Evolutionary conservation across 2,888 invertebrate species (phyloP).

Genomic region (Atrina japonica): DNA sequence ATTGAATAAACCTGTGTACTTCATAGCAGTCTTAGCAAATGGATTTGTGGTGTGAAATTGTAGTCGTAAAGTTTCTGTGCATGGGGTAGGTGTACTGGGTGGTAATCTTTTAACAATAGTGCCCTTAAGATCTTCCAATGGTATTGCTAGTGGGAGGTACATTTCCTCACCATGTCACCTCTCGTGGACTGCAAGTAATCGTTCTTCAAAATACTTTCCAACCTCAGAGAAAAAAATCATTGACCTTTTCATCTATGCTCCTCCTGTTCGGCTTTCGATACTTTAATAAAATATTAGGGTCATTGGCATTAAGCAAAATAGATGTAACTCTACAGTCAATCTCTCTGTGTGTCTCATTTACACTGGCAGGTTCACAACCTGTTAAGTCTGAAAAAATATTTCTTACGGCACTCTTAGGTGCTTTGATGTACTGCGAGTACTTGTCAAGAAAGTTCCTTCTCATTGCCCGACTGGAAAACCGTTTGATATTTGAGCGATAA

Average conservation of each 20-base stretch:
- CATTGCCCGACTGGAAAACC: conserved; percentile 29
- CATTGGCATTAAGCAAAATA: conserved; percentile 24
- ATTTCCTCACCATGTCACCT: conserved; percentile 33
- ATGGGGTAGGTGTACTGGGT: conserved; percentile 33
- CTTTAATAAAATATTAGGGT: conserved; percentile 25
- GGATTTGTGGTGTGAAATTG: conserved; percentile 39
- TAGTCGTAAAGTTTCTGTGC: conserved; percentile 31
- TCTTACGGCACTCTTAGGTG: conserved; percentile 21
- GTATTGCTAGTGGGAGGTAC: conserved; percentile 39
- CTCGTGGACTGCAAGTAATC: conserved; percentile 33
- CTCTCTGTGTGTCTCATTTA: not conserved
- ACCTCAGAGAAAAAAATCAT: conserved; percentile 27
- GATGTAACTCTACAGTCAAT: conserved; percentile 14
- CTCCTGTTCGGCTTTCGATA: conserved; percentile 22
- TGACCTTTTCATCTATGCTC: conserved; percentile 22
- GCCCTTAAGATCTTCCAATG: conserved; percentile 32
- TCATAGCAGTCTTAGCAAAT: conserved; percentile 32
- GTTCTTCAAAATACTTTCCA: conserved; percentile 39
- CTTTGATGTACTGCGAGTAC: conserved; percentile 33
- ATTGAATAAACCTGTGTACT: conserved; percentile 36
- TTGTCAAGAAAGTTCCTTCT: conserved; percentile 33
- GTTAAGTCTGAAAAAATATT: conserved; percentile 25
- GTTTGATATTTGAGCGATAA: no score
- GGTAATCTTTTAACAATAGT: conserved; percentile 27
- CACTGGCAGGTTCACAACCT: not conserved